A percentile compares a stretch with the other conserved stretches of the same genome.
Conservation (phyloP, 2,113 vertebrate species). For the Naja naja region DNA sequence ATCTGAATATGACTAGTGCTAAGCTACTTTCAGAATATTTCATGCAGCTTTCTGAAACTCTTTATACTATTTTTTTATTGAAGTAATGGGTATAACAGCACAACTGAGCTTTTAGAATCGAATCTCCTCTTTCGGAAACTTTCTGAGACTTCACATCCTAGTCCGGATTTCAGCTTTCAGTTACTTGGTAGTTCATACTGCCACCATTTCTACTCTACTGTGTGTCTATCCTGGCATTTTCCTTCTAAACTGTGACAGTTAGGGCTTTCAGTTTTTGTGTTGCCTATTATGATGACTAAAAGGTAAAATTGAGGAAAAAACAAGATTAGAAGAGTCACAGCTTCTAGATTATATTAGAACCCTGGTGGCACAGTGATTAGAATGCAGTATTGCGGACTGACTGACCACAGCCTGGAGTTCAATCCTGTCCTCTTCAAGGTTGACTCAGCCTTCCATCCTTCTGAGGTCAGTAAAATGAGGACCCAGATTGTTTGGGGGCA, state of each 20-base stretch:
- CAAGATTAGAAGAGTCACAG: not conserved
- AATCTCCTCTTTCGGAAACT: not conserved
- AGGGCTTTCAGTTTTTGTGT: not conserved
- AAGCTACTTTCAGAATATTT: not conserved
- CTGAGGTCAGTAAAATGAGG: not conserved
- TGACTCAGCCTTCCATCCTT: not conserved
- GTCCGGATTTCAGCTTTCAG: not conserved
- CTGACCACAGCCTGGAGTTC: not conserved
- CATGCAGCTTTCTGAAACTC: not conserved
- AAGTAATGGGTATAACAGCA: not conserved
- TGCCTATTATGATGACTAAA: not conserved
- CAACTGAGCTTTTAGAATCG: not conserved
- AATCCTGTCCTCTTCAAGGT: not conserved
- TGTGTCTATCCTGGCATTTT: not conserved
- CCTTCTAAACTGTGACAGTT: not conserved
- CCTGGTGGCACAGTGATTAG: not conserved
- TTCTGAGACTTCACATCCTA: not conserved
- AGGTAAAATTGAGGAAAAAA: not conserved
- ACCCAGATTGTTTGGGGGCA: not conserved
- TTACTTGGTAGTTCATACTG: not conserved
- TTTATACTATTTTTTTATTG: not conserved
- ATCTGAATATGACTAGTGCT: not conserved
- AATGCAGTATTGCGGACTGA: not conserved
- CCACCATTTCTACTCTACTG: not conserved
- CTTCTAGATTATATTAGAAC: not conserved